Evolutionary conservation across 2,797 vertebrate species (phyloP).

Genomic region (Macropus fuliginosus): DNA sequence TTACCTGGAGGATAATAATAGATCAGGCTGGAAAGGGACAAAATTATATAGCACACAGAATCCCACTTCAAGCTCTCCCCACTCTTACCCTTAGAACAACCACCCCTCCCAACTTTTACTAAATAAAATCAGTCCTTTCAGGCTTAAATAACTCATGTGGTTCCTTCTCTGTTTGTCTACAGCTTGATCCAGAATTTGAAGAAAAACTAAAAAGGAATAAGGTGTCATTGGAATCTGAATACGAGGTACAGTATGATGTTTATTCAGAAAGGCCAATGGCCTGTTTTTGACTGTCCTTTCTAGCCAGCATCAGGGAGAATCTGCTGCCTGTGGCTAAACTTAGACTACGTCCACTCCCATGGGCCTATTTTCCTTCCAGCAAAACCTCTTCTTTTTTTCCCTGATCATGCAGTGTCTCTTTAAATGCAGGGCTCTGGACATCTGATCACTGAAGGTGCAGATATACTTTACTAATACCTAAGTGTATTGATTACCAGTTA

Average conservation of each 20-base stretch:
- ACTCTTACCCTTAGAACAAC: background rate
- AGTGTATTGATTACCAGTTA: constrained; percentile 65
- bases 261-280: constrained; percentile 62
- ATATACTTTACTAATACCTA: constrained; percentile 53
- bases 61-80: background rate
- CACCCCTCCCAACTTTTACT: constrained; percentile 34
- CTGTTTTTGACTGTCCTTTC: constrained; percentile 71
- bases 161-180: constrained; percentile 74
- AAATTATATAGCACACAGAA: background rate
- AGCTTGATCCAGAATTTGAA: constrained; percentile 94
- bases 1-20: background rate
- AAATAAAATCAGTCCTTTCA: constrained; percentile 39
- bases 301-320: constrained; percentile 68
- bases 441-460: constrained; percentile 58
- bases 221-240: constrained; percentile 92
- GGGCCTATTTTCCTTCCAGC: constrained; percentile 71
- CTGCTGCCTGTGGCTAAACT: constrained; percentile 78
- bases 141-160: constrained; percentile 46
- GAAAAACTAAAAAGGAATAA: constrained; percentile 87
- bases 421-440: constrained; percentile 70
- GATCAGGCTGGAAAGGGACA: background rate
- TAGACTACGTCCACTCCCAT: constrained; percentile 78
- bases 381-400: constrained; percentile 72
- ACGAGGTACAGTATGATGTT: constrained; percentile 88
- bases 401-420: constrained; percentile 62